phyloP scores from a whole-genome alignment of 2,113 vertebrate species.

The Rostratula benghalensis region DNA sequence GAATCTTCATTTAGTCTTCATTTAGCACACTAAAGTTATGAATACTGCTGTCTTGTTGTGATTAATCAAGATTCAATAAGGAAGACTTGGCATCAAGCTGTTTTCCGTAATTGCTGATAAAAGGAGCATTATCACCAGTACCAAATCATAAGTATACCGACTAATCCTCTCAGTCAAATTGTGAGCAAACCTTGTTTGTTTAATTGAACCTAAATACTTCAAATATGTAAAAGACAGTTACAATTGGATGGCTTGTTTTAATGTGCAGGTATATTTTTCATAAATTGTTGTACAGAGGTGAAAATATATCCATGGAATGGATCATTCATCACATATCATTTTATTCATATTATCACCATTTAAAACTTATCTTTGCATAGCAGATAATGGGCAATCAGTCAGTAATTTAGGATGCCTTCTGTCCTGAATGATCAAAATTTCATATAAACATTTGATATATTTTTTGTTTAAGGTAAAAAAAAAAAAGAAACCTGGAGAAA shows the following conservation, averaged over 20 bases:
- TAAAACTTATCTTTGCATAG: neutral
- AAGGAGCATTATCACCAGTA: neutral
- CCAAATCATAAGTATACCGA: neutral
- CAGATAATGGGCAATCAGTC: neutral
- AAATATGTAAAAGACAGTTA: neutral
- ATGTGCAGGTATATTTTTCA: neutral
- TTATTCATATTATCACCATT: neutral
- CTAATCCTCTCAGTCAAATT: neutral
- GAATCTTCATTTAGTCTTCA: neutral
- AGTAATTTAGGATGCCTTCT: neutral
- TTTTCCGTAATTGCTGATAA: neutral
- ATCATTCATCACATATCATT: neutral
- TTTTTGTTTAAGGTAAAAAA: neutral
- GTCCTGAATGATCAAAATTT: neutral
- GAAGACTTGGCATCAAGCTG: neutral
- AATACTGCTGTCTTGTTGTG: neutral
- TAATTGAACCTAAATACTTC: neutral
- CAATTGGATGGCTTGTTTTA: neutral
- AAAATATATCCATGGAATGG: neutral
- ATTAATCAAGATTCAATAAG: neutral
- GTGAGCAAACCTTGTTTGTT: neutral
- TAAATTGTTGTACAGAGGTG: neutral
- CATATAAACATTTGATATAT: neutral
- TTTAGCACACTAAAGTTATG: neutral
- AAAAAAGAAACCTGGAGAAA: neutral